Evolutionary conservation across 2,888 invertebrate species (phyloP).

Genomic region (Agrochola circellaris): DNA sequence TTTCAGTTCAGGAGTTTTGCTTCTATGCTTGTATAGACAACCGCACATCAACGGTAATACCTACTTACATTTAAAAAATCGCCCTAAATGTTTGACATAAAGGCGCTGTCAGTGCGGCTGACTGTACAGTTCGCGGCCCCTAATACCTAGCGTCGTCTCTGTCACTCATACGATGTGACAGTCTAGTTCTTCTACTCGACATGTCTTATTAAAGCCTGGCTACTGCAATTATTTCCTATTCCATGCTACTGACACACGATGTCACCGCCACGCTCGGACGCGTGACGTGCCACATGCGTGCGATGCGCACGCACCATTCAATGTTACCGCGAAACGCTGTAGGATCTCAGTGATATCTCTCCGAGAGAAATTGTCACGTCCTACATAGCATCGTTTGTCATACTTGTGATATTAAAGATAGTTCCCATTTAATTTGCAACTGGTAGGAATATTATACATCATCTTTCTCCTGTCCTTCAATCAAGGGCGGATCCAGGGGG

Average conservation of each 20-base stretch:
- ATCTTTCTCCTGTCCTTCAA: too few relatives aligned
- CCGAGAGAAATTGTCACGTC: not conserved
- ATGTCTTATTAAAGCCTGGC: too few relatives aligned
- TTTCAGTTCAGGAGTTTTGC: too few relatives aligned
- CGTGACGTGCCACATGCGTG: constrained; percentile 38
- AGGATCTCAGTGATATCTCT: constrained; percentile 16
- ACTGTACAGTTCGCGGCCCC: too few relatives aligned
- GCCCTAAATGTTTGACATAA: too few relatives aligned
- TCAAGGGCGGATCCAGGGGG: too few relatives aligned
- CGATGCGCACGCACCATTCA: constrained; percentile 26
- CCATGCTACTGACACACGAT: not conserved
- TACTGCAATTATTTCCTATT: too few relatives aligned
- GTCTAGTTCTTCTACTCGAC: not conserved
- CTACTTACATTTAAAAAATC: too few relatives aligned
- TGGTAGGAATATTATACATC: not conserved
- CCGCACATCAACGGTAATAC: too few relatives aligned
- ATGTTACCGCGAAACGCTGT: not conserved
- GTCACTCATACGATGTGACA: not conserved
- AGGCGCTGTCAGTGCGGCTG: too few relatives aligned
- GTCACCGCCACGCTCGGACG: constrained; percentile 15
- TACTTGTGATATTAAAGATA: not conserved
- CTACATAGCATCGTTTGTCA: not conserved
- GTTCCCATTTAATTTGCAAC: not conserved
- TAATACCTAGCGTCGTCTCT: not conserved
- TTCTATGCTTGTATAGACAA: too few relatives aligned